phyloP scores from a whole-genome alignment of 2,888 invertebrate genomes.

The Pelosia muscerda region DNA sequence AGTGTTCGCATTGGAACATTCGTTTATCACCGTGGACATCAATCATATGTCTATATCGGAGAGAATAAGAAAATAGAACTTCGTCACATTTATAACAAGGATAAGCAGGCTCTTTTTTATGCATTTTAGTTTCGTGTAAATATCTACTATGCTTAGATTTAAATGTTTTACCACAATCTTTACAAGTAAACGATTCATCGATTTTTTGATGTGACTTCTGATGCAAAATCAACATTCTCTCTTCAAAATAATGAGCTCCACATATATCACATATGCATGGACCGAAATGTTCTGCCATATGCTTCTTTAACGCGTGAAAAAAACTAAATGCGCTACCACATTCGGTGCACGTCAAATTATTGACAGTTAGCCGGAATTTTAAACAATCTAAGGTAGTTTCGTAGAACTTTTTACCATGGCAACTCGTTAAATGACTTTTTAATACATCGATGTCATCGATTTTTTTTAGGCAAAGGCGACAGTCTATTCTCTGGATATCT shows the following conservation, averaged over 20 bases:
- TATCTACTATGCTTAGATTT: slow-evolving; percentile 76
- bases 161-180: slow-evolving; percentile 79
- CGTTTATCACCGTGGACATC: slow-evolving; percentile 73
- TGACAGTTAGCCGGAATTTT: slow-evolving; percentile 66
- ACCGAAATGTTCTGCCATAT: slow-evolving; percentile 79
- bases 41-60: slow-evolving; percentile 75
- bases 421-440: slow-evolving; percentile 62
- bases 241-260: slow-evolving; percentile 81
- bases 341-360: slow-evolving; percentile 65
- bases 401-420: slow-evolving; percentile 62
- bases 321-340: slow-evolving; percentile 66
- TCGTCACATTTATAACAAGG: slow-evolving; percentile 78
- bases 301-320: slow-evolving; percentile 76
- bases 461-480: slow-evolving; percentile 65
- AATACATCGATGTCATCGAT: slow-evolving; percentile 65
- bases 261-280: slow-evolving; percentile 77
- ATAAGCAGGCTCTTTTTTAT: slow-evolving; percentile 76
- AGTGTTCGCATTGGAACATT: slow-evolving; percentile 73
- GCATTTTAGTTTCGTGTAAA: slow-evolving; percentile 71
- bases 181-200: slow-evolving; percentile 81
- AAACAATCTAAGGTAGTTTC: slow-evolving; percentile 67
- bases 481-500: slow-evolving; percentile 72
- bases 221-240: slow-evolving; percentile 77
- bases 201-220: slow-evolving; percentile 69
- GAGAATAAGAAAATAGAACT: slow-evolving; percentile 71